These are phyloP conservation scores for Empis stercorea DNA, from an alignment of 2,888 invertebrate genomes.

Conservation along the genomic window DNA sequence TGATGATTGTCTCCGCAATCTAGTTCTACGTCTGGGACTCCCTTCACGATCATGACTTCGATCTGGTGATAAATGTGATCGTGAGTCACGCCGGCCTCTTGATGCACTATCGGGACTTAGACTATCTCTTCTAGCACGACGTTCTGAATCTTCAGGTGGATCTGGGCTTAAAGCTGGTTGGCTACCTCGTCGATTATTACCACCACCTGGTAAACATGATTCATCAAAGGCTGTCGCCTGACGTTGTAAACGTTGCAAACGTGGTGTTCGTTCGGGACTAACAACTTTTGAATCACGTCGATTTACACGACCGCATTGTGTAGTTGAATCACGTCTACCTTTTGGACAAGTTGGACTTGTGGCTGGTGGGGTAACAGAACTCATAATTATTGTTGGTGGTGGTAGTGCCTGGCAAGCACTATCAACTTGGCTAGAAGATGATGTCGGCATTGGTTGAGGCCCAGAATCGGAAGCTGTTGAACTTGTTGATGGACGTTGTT, in stretches of 20 bases:
- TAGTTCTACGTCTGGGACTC: constrained; percentile 59
- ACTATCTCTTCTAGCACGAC: constrained; percentile 69
- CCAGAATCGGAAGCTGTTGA: constrained; percentile 62
- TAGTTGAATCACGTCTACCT: constrained; percentile 68
- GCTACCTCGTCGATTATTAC: constrained; percentile 54
- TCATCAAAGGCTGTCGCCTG: constrained; percentile 86
- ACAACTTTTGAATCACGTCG: constrained; percentile 56
- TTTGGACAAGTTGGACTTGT: constrained; percentile 58
- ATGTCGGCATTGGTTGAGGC: constrained; percentile 31
- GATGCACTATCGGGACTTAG: constrained; percentile 84
- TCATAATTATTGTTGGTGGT: constrained; percentile 69
- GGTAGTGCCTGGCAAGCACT: constrained; percentile 49
- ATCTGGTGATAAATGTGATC: constrained; percentile 68
- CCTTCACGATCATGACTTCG: constrained; percentile 66
- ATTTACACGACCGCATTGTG: constrained; percentile 59
- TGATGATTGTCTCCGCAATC: constrained; percentile 64
- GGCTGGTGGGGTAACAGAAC: constrained; percentile 70
- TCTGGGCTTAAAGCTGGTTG: constrained; percentile 76
- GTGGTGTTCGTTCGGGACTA: constrained; percentile 51
- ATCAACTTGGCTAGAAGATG: constrained; percentile 41
- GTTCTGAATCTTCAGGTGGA: constrained; percentile 53
- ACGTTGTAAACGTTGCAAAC: constrained; percentile 58
- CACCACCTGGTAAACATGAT: constrained; percentile 57
- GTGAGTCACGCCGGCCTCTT: constrained; percentile 57
- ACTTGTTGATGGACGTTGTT: constrained; percentile 57